Evolutionary conservation across 2,888 invertebrate species (phyloP).

Genomic region (Ichneumon xanthorius): DNA sequence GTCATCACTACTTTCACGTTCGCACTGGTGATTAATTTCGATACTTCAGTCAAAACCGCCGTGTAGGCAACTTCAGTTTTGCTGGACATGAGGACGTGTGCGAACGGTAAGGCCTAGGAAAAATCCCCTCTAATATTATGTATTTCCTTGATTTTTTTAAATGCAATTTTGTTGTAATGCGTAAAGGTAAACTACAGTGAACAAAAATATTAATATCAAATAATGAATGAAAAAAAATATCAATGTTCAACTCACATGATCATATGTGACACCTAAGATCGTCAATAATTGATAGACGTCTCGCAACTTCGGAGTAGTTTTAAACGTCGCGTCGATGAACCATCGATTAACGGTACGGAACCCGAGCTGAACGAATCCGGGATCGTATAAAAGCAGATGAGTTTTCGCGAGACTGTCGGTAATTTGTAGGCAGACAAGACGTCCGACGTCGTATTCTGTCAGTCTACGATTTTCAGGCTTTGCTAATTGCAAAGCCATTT

Average conservation of each 20-base stretch:
- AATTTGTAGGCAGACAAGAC: not conserved
- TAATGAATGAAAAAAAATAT: not conserved
- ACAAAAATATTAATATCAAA: constrained; percentile 3
- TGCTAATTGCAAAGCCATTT: constrained; percentile 33
- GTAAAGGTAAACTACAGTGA: not conserved
- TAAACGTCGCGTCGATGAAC: constrained; percentile 58
- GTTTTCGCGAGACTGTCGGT: constrained; percentile 6
- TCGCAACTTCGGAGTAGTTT: constrained; percentile 35
- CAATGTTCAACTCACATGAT: constrained; percentile 15
- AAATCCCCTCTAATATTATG: constrained; percentile 4
- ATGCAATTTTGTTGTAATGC: not conserved
- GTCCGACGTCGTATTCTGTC: constrained; percentile 26
- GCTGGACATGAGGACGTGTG: constrained; percentile 32
- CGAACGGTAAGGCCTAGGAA: constrained; percentile 46
- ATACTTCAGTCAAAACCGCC: constrained; percentile 12
- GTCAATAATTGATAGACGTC: constrained; percentile 15
- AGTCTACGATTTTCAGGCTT: constrained; percentile 24
- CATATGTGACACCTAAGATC: constrained; percentile 18
- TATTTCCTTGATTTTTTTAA: not conserved
- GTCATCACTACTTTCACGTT: constrained; percentile 27
- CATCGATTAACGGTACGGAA: constrained; percentile 26
- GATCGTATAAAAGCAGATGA: constrained; percentile 42
- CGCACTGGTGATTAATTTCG: not conserved
- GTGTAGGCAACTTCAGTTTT: constrained; percentile 31
- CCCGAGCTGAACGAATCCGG: not conserved